A percentile compares a stretch with the other conserved stretches of the same genome.
Evolutionary conservation across 2,113 vertebrate genomes (phyloP).

Genomic region (Dinomys branickii): DNA sequence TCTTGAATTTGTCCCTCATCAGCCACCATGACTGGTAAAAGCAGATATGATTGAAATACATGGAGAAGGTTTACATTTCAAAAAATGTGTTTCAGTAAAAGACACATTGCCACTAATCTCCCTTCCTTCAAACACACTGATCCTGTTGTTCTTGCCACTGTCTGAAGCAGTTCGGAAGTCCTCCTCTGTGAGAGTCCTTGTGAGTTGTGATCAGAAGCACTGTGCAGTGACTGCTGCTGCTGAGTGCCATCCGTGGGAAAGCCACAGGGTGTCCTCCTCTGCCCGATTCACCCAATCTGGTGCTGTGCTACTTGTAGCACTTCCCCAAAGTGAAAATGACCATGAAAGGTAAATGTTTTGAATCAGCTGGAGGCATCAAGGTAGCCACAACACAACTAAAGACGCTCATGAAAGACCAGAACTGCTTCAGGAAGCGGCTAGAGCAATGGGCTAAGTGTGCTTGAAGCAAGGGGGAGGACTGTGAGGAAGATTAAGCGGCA

Average conservation of each 20-base stretch:
- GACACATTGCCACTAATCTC: background rate
- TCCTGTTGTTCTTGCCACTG: background rate
- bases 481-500: background rate
- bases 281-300: background rate
- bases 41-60: background rate
- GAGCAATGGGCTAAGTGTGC: background rate
- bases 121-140: background rate
- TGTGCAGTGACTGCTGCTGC: background rate
- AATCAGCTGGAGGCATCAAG: background rate
- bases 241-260: rapidly evolving
- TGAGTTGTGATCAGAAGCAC: background rate
- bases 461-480: background rate
- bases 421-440: background rate
- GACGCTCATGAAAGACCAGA: background rate
- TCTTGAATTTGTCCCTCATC: background rate
- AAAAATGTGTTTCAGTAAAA: background rate
- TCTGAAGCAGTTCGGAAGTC: background rate
- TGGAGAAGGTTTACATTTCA: background rate
- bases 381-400: background rate
- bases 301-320: background rate
- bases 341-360: background rate
- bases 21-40: background rate
- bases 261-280: background rate
- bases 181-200: background rate
- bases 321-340: background rate